Base-by-base conservation (phyloP, 2,888 invertebrate genomes). In the Drosophila neutralis region DNA sequence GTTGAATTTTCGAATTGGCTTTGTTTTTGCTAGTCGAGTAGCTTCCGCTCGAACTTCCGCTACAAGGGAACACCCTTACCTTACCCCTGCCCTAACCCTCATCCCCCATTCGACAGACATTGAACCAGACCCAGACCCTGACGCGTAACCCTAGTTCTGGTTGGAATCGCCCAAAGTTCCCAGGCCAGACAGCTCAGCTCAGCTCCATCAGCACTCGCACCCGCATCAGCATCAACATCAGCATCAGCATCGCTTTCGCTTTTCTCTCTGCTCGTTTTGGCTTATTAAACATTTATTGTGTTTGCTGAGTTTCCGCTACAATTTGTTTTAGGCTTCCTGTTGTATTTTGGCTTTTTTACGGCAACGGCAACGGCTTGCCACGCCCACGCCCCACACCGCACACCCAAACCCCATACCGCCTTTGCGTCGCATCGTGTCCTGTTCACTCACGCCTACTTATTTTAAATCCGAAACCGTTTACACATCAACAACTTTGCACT, bases 221-320 rank as follows among this genome's bases (percentile, higher is more conserved):
- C 11, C 21, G 7, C 45, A 7, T 24, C 45, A 45, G 7, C 38
- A 56, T 38, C 54, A 27, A 11, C 42, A 11, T 42, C n/a, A 40
- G 4, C 60, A 52, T 67, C 49, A 21, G 51, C 15, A n/a, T 54
- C 51, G 66, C 59, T 63, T 68, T 63, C 59, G 69, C 45, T 70
- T 69, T 82, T 82, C 65, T 61, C 75, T 72, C 69, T 45, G 65
- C 76, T 76, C 86, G 76, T 83, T 83, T 83, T 77, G 81, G 89
- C 85, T 88, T 87, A 87, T 87, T 87, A 87, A 87, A 87, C 84
- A 87, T 87, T 87, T 87, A 87, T 87, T 89, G 89, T 89, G 84
- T 87, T 87, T 89, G 80, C 74, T 73, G 75, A 78, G 82, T 76
- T 89, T 87, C 87, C 86, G 86, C 84, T 84, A 87, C 78, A 89